These are phyloP conservation scores for Cyclargus thomasi DNA, from an alignment of 1,140 invertebrate genomes.

Conservation along the genomic window DNA sequence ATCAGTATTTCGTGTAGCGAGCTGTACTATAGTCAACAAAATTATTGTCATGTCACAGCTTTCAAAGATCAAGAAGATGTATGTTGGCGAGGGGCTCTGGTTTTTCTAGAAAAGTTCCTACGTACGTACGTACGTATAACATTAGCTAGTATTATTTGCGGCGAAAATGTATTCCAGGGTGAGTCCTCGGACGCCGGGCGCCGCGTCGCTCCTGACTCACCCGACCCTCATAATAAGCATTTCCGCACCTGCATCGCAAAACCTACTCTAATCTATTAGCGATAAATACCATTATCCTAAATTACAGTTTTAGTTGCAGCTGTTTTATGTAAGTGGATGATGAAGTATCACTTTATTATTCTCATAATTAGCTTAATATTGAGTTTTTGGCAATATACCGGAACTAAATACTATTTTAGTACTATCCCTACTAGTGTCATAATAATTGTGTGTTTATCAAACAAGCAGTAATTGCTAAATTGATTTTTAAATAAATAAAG, in stretches of 20 bases:
- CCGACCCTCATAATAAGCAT: constrained; percentile 52
- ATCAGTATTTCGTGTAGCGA: too few relatives aligned
- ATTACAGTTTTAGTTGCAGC: background rate
- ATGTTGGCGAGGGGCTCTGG: too few relatives aligned
- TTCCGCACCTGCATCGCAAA: constrained; percentile 39
- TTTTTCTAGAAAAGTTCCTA: too few relatives aligned
- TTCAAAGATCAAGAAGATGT: too few relatives aligned
- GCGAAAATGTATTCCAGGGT: constrained; percentile 43
- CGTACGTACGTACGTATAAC: background rate
- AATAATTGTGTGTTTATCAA: too few relatives aligned
- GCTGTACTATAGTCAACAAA: too few relatives aligned
- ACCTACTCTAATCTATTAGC: constrained; percentile 25
- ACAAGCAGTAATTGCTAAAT: too few relatives aligned
- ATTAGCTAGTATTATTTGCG: constrained; percentile 17
- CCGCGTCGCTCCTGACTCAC: constrained; percentile 51
- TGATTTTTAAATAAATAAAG: too few relatives aligned
- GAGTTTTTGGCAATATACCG: background rate
- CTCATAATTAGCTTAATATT: background rate
- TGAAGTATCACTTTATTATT: background rate
- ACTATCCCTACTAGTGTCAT: too few relatives aligned
- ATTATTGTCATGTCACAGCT: too few relatives aligned
- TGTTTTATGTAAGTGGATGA: background rate
- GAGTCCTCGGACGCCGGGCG: constrained; percentile 28
- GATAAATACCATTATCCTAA: background rate
- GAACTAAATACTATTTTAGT: too few relatives aligned